Base-by-base conservation (phyloP, 2,888 invertebrate genomes). In the Drosophila paucipuncta region DNA sequence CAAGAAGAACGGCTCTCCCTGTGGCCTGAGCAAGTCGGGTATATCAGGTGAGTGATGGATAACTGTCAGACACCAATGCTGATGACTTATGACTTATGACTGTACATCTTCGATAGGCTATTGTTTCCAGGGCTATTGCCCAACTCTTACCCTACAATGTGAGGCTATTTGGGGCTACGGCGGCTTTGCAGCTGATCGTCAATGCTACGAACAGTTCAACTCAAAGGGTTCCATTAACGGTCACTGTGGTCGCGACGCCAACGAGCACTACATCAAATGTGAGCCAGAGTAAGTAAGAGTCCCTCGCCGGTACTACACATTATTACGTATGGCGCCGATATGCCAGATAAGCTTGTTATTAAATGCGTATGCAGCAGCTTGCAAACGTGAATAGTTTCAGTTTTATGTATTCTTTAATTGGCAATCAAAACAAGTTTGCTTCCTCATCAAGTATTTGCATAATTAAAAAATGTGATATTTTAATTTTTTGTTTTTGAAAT, bases 141-240 rank as follows among this genome's bases (percentile, higher is more conserved):
- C 98, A 33, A 97, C 98, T 28, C 94, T 98, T 69, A 95, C 96
- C 75, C 93, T 96, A 50, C 99, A 99, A 93, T 99, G 99, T 93
- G 96, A 97, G 92, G 95, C 95, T 80, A 97, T 99, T 84, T 99
- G 99, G 99, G 99, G 99, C 31, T 95, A 96, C 83, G 97, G 97
- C 16, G 96, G 97, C 0, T 94, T 95, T 54, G 96, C 97, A 0
- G 98, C 97, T 4, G 97, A 98, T 92, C 95, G 95, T 76, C 96
- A 97, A 89, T 99, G 99, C 94, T 99, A 97, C 93, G 97, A 98
- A 77, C 97, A 98, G 93, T 98, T 98, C 94, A 99, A 99, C 93
- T 96, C 97, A 0, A 98, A 98, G 91, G 99, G 99, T 16, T 97
- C 97, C 57, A 97, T 97, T 82, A 98, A 97, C 84, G 99, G 99